Evolutionary conservation across 2,113 vertebrate species (phyloP).

Genomic region (Solenodon paradoxus): DNA sequence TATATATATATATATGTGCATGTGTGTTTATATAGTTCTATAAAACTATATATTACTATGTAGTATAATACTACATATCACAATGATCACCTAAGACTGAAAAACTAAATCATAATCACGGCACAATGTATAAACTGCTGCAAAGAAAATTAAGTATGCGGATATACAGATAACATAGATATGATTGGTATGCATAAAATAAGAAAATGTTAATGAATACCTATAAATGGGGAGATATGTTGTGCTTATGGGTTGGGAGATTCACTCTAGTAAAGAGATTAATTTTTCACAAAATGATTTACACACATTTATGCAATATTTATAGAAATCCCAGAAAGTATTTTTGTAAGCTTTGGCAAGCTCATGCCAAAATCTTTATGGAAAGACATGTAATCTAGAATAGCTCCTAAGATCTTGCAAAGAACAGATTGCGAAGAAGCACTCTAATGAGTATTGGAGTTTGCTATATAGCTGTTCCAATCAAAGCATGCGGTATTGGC

Average conservation of each 20-base stretch:
- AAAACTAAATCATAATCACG: too few species aligned
- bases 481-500: neutral
- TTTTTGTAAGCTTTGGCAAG: neutral
- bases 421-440: neutral
- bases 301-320: neutral
- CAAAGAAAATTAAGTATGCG: neutral
- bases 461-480: neutral
- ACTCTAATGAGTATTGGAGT: neutral
- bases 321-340: neutral
- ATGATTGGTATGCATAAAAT: neutral
- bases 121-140: too few species aligned
- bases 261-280: neutral
- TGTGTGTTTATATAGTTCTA: too few species aligned
- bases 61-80: neutral
- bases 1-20: neutral
- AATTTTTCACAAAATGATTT: neutral
- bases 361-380: neutral
- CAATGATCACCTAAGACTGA: neutral
- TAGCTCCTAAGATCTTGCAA: neutral
- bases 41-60: neutral
- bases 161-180: neutral
- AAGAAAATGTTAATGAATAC: neutral
- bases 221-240: neutral
- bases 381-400: neutral
- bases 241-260: neutral